Evolutionary conservation across 1,140 invertebrate species (phyloP), one percentile per base, ranked within the genome.

Genomic region (Latrodectus geometricus): DNA sequence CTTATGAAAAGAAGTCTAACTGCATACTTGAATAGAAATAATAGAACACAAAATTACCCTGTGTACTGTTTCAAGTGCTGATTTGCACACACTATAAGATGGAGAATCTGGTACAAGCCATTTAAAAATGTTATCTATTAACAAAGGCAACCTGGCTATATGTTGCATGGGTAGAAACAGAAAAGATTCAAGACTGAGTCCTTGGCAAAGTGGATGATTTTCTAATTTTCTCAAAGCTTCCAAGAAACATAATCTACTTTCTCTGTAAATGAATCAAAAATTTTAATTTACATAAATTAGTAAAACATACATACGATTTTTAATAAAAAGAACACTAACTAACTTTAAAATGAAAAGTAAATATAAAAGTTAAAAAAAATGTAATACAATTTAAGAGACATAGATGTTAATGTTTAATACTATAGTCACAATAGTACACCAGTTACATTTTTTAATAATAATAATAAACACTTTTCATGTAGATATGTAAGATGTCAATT

Each of bases 111-210:
- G 89, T 20, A 92, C 90, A 65, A 98, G 91, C 90, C 96, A 94
- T 88, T 96, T 95, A 85, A 97, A 93, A 88, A 98, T 95, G 3
- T 97, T 97, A 90, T 98, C 97, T 48, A 97, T 92, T 69, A 99
- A 93, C 70, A 99, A 93, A 15, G 97, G 97, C 90, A 98, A 93
- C 74, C 97, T 94, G 0, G 97, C 98, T 76, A 98, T 95, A 84
- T 97, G 93, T 92, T 99, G 97, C 97, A 99, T 98, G 15, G 97
- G 97, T 89, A 99, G 92, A 95, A 99, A 96, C 85, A 99, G 93
- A 91, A 99, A 99, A 73, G 97, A 98, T 91, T 97, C 95, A 88
- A 99, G 93, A 52, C 95, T 95, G 12, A 99, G 93, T 72, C 94
- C 94, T 90, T 98, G 97, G 90, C 97, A 98, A 8, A 94, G 93